Conservation (phyloP, 2,888 invertebrate genomes). For the Ashinkailepas kermadecensis region DNA sequence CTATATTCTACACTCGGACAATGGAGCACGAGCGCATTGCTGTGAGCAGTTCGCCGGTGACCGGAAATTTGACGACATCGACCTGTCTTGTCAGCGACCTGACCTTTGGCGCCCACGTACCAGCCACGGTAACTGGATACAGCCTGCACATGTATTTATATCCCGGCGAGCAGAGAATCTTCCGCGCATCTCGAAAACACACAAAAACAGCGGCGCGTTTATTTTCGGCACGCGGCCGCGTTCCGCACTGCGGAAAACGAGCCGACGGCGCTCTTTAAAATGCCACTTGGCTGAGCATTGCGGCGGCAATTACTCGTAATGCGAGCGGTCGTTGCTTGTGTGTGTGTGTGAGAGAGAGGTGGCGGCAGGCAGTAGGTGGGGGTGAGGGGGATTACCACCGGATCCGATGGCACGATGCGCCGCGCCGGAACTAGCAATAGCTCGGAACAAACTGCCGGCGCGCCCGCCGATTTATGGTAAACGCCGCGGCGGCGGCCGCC, state of each 20-base stretch:
- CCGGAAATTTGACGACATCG: no score
- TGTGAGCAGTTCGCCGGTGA: no score
- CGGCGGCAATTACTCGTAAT: neutral
- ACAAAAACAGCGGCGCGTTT: neutral
- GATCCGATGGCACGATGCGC: neutral
- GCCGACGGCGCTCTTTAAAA: neutral
- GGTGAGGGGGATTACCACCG: neutral
- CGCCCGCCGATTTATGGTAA: constrained; percentile 1
- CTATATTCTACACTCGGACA: no score
- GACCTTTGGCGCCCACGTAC: no score
- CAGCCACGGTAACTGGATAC: no score
- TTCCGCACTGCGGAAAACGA: neutral
- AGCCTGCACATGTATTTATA: no score
- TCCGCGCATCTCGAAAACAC: constrained; percentile 13
- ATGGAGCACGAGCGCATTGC: no score
- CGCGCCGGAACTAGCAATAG: constrained; percentile 18
- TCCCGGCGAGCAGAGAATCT: neutral
- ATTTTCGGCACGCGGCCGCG: neutral
- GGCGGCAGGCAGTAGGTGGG: neutral
- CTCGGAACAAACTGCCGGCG: constrained; percentile 12
- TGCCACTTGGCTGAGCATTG: neutral
- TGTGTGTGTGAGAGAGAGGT: neutral
- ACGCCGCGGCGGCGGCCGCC: neutral
- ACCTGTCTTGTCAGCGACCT: no score
- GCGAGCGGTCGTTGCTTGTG: neutral